phyloP scores from a whole-genome alignment of 2,797 vertebrate species.

The Myotis vivesi region DNA sequence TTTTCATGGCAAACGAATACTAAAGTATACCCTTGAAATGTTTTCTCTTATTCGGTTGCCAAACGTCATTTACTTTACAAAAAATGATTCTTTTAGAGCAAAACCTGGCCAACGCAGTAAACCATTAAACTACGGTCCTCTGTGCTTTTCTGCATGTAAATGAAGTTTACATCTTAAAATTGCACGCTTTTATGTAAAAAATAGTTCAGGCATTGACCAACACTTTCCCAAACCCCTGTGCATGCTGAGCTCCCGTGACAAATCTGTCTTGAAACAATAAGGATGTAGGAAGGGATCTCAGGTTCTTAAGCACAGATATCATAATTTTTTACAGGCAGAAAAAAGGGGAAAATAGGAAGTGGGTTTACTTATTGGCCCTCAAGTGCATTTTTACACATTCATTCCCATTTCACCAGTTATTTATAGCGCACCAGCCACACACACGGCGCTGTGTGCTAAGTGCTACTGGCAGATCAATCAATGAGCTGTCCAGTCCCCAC shows the following conservation, averaged over 20 bases:
- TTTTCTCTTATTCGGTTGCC: not conserved
- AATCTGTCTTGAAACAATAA: conserved; percentile 18
- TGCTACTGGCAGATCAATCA: not conserved
- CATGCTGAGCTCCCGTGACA: not conserved
- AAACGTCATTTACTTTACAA: not conserved
- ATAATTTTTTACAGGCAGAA: not conserved
- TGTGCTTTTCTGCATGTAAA: not conserved
- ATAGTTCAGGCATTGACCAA: not conserved
- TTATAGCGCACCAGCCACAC: not conserved
- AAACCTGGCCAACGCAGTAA: not conserved
- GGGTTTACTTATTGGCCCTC: not conserved
- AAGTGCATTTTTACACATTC: not conserved
- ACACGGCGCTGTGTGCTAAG: not conserved
- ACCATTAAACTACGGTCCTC: not conserved
- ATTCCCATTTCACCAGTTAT: not conserved
- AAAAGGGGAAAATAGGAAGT: not conserved
- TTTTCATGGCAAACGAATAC: not conserved
- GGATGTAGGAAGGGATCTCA: not conserved
- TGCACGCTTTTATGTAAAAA: not conserved
- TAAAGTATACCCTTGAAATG: conserved; percentile 30
- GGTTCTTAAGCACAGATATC: not conserved
- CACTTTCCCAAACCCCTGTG: not conserved
- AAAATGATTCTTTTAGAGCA: conserved; percentile 2
- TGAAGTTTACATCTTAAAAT: not conserved
- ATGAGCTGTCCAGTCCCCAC: not conserved